These are phyloP conservation scores for Hyperoplus lanceolatus DNA, from an alignment of 2,797 vertebrate species.

Conservation along the genomic window DNA sequence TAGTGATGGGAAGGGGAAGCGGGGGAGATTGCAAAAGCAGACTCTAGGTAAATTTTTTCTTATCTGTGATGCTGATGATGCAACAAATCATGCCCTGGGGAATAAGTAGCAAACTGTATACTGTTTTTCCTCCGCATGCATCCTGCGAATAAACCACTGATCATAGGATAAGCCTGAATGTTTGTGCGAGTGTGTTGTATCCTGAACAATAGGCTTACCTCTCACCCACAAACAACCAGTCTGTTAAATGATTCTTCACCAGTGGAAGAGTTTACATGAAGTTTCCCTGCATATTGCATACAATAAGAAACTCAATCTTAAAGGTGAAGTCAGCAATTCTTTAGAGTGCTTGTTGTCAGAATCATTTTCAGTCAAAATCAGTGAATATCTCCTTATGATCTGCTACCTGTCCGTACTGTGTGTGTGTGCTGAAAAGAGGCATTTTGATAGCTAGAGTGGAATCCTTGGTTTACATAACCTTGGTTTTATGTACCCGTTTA, in stretches of 20 bases:
- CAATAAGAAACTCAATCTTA: background rate
- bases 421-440: too few relatives aligned
- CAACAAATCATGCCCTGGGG: slow-evolving; percentile 58
- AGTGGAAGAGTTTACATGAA: too few relatives aligned
- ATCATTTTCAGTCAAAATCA: too few relatives aligned
- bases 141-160: slow-evolving; percentile 52
- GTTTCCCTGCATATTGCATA: too few relatives aligned
- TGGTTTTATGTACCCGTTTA: too few relatives aligned
- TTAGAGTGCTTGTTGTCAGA: too few relatives aligned
- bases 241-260: slow-evolving; percentile 3
- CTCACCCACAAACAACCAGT: slow-evolving; percentile 23
- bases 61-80: slow-evolving; percentile 57
- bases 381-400: too few relatives aligned
- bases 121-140: slow-evolving; percentile 68
- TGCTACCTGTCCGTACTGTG: too few relatives aligned
- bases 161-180: slow-evolving; percentile 11
- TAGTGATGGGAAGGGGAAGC: background rate
- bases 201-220: slow-evolving; percentile 15
- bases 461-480: too few relatives aligned
- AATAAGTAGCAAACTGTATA: slow-evolving; percentile 52
- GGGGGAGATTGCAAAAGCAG: slow-evolving; percentile 21
- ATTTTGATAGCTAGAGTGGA: too few relatives aligned
- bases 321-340: too few relatives aligned
- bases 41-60: slow-evolving; percentile 33
- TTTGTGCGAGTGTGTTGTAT: slow-evolving; percentile 25